These are phyloP conservation scores for Drosophila borealis DNA, from an alignment of 2,888 invertebrate species.

Conservation along the genomic window DNA sequence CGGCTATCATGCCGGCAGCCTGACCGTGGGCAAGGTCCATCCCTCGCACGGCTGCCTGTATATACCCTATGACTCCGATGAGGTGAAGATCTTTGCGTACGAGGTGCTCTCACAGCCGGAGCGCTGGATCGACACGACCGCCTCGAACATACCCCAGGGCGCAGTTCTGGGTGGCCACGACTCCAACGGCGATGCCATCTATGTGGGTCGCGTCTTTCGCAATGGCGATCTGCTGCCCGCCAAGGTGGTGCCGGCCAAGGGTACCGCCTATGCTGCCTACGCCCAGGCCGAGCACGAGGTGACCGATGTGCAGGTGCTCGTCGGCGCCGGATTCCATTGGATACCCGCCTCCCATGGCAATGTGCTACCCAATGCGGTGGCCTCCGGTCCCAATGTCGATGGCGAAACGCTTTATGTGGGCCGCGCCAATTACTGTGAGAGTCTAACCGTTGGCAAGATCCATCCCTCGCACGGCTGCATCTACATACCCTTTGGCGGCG, in stretches of 20 bases:
- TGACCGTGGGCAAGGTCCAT: slow-evolving; percentile 90
- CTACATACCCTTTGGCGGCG: slow-evolving; percentile 89
- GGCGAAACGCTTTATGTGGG: slow-evolving; percentile 86
- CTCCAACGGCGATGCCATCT: slow-evolving; percentile 73
- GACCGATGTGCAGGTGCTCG: slow-evolving; percentile 85
- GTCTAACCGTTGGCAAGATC: slow-evolving; percentile 85
- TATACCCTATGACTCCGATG: slow-evolving; percentile 85
- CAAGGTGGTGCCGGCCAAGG: slow-evolving; percentile 87
- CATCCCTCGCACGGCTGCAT: slow-evolving; percentile 88
- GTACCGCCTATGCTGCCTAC: slow-evolving; percentile 86
- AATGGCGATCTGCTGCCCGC: slow-evolving; percentile 86
- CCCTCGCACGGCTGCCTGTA: slow-evolving; percentile 86
- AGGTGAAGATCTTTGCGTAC: slow-evolving; percentile 84
- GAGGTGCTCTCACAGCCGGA: slow-evolving; percentile 83
- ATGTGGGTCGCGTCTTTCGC: slow-evolving; percentile 69
- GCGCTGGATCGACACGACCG: slow-evolving; percentile 68
- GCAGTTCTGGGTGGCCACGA: slow-evolving; percentile 72
- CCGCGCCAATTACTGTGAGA: slow-evolving; percentile 85
- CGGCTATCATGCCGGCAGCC: slow-evolving; percentile 88
- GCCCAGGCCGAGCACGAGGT: slow-evolving; percentile 86
- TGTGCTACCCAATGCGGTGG: slow-evolving; percentile 63
- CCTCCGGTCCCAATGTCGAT: slow-evolving; percentile 84
- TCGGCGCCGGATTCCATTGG: slow-evolving; percentile 79
- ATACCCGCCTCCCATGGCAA: slow-evolving; percentile 58
- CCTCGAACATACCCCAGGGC: slow-evolving; percentile 69